Evolutionary conservation across 1,140 invertebrate genomes (phyloP).

Genomic region (Caenorhabditis remanei): DNA sequence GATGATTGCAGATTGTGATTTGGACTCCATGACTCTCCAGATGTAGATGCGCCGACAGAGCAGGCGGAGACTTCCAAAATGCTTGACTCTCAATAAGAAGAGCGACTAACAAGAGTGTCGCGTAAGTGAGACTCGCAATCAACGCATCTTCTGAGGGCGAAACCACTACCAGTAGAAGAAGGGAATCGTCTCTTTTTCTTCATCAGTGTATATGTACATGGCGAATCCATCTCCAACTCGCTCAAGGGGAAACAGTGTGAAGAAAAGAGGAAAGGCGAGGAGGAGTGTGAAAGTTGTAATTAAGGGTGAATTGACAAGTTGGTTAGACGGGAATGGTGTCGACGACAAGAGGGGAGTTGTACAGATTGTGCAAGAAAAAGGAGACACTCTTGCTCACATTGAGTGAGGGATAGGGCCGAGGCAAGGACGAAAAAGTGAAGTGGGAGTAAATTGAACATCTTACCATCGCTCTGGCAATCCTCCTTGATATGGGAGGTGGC

Average conservation of each 20-base stretch:
- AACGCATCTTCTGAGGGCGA: slow-evolving; percentile 48
- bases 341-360: neutral
- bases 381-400: neutral
- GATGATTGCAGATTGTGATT: neutral
- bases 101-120: slow-evolving; percentile 34
- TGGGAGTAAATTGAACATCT: slow-evolving; percentile 13
- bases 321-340: slow-evolving; percentile 50
- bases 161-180: slow-evolving; percentile 23
- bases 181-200: neutral
- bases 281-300: slow-evolving; percentile 27
- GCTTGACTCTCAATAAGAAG: slow-evolving; percentile 22
- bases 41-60: neutral
- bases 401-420: slow-evolving; percentile 13
- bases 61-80: neutral
- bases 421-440: slow-evolving; percentile 4
- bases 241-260: slow-evolving; percentile 54
- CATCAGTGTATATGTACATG: slow-evolving; percentile 18
- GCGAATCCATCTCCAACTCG: neutral
- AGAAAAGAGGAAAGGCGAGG: slow-evolving; percentile 3
- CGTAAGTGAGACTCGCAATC: slow-evolving; percentile 53
- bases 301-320: slow-evolving; percentile 50
- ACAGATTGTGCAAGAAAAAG: neutral
- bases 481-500: slow-evolving; percentile 61
- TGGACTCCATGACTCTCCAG: neutral
- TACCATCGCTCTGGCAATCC: slow-evolving; percentile 60